A percentile compares a stretch with the other conserved stretches of the same genome.
Conservation (phyloP, 1,140 invertebrate genomes). For the Nasonia giraulti region DNA sequence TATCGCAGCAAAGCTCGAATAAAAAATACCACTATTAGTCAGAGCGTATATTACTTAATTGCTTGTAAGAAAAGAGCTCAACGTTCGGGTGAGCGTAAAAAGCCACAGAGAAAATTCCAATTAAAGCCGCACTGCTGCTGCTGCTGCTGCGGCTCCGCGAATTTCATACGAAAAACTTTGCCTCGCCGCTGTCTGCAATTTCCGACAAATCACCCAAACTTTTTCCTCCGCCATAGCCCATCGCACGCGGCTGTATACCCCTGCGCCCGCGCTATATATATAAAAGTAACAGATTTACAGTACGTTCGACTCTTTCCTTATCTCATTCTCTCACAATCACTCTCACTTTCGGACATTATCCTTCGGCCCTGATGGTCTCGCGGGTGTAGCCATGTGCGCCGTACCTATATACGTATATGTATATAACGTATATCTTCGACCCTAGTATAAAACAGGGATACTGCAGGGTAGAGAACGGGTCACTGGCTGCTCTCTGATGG, state of each 20-base stretch:
- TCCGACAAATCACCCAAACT: not conserved
- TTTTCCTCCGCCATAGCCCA: not conserved
- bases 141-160: no score
- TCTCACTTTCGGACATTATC: not conserved
- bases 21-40: no score
- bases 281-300: not conserved
- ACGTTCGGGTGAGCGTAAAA: not conserved
- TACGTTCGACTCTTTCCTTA: not conserved
- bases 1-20: no score
- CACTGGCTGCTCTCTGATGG: not conserved
- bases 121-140: not conserved
- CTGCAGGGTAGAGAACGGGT: not conserved
- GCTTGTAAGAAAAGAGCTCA: not conserved
- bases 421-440: no score
- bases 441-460: no score
- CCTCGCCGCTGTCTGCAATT: not conserved
- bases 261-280: not conserved
- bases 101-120: not conserved
- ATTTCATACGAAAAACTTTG: not conserved
- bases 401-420: not conserved
- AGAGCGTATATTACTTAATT: no score
- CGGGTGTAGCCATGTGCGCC: no score
- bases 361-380: not conserved
- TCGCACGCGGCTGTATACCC: no score
- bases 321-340: conserved; percentile 29